phyloP scores from a whole-genome alignment of 2,113 vertebrate species.

The Catagonus wagneri region DNA sequence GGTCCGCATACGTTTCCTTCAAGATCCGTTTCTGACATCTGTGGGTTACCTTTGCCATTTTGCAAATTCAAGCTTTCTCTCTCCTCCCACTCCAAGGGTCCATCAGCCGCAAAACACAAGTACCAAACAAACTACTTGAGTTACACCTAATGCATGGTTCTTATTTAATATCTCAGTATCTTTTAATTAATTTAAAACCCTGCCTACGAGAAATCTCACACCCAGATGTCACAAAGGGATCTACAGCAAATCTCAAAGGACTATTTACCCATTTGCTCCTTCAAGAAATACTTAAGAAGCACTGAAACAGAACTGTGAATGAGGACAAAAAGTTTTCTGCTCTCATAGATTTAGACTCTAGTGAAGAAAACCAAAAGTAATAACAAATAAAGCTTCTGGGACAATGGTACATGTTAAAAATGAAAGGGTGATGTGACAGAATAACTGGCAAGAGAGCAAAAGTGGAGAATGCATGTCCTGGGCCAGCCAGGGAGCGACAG shows the following conservation, averaged over 20 bases:
- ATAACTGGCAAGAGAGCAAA: background rate
- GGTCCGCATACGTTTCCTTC: background rate
- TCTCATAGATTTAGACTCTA: background rate
- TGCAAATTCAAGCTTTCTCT: background rate
- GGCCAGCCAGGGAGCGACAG: background rate
- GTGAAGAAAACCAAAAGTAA: background rate
- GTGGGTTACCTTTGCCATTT: background rate
- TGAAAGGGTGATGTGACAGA: no score
- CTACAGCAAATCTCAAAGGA: background rate
- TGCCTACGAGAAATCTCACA: background rate
- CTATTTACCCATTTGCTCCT: background rate
- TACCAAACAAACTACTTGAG: background rate
- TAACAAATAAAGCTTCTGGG: background rate
- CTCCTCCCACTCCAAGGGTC: background rate
- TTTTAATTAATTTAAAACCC: background rate
- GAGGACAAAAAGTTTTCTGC: background rate
- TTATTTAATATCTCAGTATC: background rate
- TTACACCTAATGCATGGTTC: background rate
- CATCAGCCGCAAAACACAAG: background rate
- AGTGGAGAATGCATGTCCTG: rapidly evolving
- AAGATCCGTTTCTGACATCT: background rate
- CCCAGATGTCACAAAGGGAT: background rate
- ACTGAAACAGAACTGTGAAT: background rate
- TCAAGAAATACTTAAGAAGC: background rate
- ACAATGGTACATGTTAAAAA: background rate